Evolutionary conservation across 2,797 vertebrate species (phyloP).

Genomic region (Apogon hyalosoma): DNA sequence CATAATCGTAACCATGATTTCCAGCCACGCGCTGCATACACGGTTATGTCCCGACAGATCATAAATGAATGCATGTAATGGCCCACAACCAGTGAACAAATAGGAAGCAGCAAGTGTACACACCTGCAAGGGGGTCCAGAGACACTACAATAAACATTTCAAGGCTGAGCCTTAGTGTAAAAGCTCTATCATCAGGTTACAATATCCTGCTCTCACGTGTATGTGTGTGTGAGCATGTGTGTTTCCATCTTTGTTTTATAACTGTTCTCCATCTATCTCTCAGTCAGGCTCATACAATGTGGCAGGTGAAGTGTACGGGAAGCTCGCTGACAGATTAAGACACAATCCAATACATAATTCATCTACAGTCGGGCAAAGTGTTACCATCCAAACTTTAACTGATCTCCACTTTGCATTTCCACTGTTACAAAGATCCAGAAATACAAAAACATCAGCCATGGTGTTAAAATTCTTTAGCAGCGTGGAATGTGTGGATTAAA

Average conservation of each 20-base stretch:
- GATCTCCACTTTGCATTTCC: constrained; percentile 7
- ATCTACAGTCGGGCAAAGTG: constrained; percentile 44
- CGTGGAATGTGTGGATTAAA: not conserved
- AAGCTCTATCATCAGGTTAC: constrained; percentile 65
- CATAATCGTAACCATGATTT: not conserved
- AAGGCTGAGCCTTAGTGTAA: constrained; percentile 32
- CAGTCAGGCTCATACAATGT: constrained; percentile 44
- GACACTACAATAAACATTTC: constrained; percentile 54
- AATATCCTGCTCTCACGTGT: constrained; percentile 64
- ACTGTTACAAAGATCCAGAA: not conserved
- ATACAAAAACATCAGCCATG: not conserved
- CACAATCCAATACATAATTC: constrained; percentile 56
- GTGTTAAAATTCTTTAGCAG: constrained; percentile 2
- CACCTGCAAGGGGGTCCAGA: constrained; percentile 56
- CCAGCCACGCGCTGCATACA: constrained; percentile 2
- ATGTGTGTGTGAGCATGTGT: constrained; percentile 12
- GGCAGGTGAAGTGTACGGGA: constrained; percentile 48
- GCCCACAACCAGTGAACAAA: not conserved
- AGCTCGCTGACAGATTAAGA: constrained; percentile 55
- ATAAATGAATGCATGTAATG: not conserved
- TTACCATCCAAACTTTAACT: constrained; percentile 23
- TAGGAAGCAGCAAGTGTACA: constrained; percentile 40
- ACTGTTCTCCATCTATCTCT: constrained; percentile 40
- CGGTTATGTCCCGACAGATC: not conserved
- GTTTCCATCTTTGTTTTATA: constrained; percentile 41